phyloP scores from a whole-genome alignment of 2,113 vertebrate genomes.

The Amphiprion ocellaris region DNA sequence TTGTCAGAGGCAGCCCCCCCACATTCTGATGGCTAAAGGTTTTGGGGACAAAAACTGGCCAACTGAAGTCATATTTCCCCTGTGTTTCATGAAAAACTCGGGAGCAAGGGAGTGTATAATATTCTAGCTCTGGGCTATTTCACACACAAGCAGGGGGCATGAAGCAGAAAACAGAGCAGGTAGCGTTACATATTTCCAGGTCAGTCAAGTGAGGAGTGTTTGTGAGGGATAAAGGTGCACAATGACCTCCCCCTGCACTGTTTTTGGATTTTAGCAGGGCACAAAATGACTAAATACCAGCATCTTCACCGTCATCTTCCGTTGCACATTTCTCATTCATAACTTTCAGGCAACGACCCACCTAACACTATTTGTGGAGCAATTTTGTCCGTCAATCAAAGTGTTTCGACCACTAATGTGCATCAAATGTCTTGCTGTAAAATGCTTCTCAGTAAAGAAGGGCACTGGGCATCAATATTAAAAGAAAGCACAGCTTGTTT shows the following conservation, averaged over 20 bases:
- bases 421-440: neutral
- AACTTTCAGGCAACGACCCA: slow-evolving; percentile 35
- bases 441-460: neutral
- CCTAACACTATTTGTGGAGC: slow-evolving; percentile 21
- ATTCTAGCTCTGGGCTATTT: slow-evolving; percentile 22
- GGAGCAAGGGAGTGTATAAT: neutral
- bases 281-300: slow-evolving; percentile 42
- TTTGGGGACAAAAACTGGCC: neutral
- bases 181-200: slow-evolving; percentile 22
- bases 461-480: slow-evolving; percentile 4
- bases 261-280: slow-evolving; percentile 42
- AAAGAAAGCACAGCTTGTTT: slow-evolving; percentile 49
- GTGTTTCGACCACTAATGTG: neutral
- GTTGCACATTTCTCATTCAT: slow-evolving; percentile 37
- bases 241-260: neutral
- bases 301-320: slow-evolving; percentile 34
- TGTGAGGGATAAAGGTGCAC: neutral
- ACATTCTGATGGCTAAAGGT: no score
- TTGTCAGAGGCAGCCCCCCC: no score
- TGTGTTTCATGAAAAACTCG: slow-evolving; percentile 23
- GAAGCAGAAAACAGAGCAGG: neutral
- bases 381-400: neutral
- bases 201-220: slow-evolving; percentile 14
- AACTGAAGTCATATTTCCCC: slow-evolving; percentile 14
- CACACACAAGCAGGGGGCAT: neutral